These are phyloP conservation scores for Porites australiensis DNA, from an alignment of 64 coral and sea anemone species.

Conservation along the genomic window DNA sequence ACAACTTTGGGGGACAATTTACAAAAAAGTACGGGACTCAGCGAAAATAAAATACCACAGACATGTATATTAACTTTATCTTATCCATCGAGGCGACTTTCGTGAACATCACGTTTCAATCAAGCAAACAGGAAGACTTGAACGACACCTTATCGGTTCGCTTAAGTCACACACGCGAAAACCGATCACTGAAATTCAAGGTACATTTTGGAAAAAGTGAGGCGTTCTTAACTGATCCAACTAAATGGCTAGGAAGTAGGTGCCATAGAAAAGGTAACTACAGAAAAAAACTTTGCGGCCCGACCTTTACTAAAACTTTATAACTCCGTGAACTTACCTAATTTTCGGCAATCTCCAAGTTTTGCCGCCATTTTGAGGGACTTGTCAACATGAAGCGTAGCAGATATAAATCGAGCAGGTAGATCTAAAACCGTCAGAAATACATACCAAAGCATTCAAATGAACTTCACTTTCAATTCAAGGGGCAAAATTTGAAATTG, in stretches of 20 bases:
- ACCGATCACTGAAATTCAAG: not conserved
- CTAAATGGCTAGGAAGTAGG: slow-evolving; percentile 8
- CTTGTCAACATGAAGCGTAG: slow-evolving; percentile 36
- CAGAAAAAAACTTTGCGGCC: slow-evolving; percentile 31
- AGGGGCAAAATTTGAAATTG: too few relatives aligned
- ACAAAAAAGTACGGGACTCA: too few relatives aligned
- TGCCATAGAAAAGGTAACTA: slow-evolving; percentile 33
- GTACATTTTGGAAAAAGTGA: not conserved
- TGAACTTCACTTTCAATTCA: too few relatives aligned
- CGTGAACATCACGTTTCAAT: too few relatives aligned
- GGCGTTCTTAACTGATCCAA: slow-evolving; percentile 8
- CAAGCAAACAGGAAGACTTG: too few relatives aligned
- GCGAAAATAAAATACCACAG: too few relatives aligned
- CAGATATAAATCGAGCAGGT: slow-evolving; percentile 16
- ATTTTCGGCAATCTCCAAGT: not conserved
- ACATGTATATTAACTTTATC: too few relatives aligned
- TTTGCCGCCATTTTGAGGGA: slow-evolving; percentile 29
- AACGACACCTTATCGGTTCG: too few relatives aligned
- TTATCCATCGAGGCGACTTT: too few relatives aligned
- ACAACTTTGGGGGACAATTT: slow-evolving; percentile 9
- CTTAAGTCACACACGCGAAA: too few relatives aligned
- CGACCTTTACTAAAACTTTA: slow-evolving; percentile 27
- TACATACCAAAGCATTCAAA: slow-evolving; percentile 2
- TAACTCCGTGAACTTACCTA: slow-evolving; percentile 21
- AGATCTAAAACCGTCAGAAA: slow-evolving; percentile 29